Conservation (phyloP, 2,113 vertebrate genomes). For the Heliornis fulica region DNA sequence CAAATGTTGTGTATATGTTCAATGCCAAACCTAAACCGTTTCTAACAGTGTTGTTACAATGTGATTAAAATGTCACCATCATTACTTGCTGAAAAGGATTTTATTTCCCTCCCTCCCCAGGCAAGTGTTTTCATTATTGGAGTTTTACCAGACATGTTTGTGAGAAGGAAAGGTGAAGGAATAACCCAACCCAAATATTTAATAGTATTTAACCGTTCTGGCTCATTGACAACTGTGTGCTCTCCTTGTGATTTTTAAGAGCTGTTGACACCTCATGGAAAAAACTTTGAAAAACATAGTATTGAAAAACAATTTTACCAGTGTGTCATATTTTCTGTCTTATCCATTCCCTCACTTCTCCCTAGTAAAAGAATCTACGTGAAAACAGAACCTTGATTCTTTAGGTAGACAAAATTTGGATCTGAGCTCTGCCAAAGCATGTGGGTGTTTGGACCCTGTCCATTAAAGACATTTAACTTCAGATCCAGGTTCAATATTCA, state of each 20-base stretch:
- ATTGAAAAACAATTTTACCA: slow-evolving; percentile 61
- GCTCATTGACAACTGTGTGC: slow-evolving; percentile 33
- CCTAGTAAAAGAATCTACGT: background rate
- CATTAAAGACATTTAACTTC: slow-evolving; percentile 33
- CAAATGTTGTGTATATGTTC: slow-evolving; percentile 23
- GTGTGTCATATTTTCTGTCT: slow-evolving; percentile 59
- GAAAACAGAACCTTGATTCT: slow-evolving; percentile 51
- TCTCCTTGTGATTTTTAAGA: slow-evolving; percentile 51
- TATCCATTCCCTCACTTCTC: slow-evolving; percentile 15
- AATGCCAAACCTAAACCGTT: slow-evolving; percentile 37
- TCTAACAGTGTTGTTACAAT: slow-evolving; percentile 4
- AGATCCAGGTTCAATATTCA: background rate
- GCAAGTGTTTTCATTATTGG: slow-evolving; percentile 58
- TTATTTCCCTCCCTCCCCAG: background rate
- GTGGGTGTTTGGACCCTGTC: slow-evolving; percentile 29
- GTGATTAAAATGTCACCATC: slow-evolving; percentile 44
- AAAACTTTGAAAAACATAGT: slow-evolving; percentile 52
- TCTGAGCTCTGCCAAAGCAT: slow-evolving; percentile 33
- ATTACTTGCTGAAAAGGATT: slow-evolving; percentile 16
- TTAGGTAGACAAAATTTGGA: slow-evolving; percentile 44
- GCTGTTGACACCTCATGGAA: slow-evolving; percentile 50
- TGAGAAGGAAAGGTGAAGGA: slow-evolving; percentile 56
- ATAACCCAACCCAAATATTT: slow-evolving; percentile 54
- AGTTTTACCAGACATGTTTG: slow-evolving; percentile 47
- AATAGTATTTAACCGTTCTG: slow-evolving; percentile 16